Percentiles rank a stretch among this genome's conserved stretches.
phyloP scores from a whole-genome alignment of 35 echinoderm and acorn worm species.

The Eucidaris tribuloides region DNA sequence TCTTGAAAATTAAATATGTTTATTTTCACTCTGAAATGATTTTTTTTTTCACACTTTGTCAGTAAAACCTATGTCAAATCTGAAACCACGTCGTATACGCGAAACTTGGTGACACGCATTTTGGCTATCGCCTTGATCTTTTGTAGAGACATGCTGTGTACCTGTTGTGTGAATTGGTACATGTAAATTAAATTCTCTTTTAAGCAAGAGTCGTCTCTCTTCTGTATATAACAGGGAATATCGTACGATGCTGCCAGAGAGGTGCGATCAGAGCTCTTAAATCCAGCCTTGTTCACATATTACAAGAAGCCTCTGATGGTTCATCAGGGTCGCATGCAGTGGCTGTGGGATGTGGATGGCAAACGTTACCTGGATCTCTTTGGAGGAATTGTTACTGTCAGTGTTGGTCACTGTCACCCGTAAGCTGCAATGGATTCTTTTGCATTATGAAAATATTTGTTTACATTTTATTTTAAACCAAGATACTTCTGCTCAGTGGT shows the following conservation, averaged over 20 bases:
- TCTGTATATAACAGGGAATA: constrained; percentile 43
- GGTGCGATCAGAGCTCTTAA: constrained; percentile 53
- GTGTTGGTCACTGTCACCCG: constrained; percentile 98
- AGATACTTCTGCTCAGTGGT: too few relatives aligned
- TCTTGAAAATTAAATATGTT: too few relatives aligned
- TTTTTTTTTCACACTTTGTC: too few relatives aligned
- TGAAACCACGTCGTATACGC: too few relatives aligned
- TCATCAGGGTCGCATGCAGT: constrained; percentile 97
- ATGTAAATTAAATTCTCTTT: background rate
- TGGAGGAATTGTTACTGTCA: constrained; percentile 95
- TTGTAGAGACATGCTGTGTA: background rate
- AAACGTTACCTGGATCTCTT: constrained; percentile 93
- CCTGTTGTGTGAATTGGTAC: background rate
- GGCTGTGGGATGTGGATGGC: constrained; percentile 84
- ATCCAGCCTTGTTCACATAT: constrained; percentile 69
- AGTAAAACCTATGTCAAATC: too few relatives aligned
- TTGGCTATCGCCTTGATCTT: background rate
- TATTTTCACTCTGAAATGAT: too few relatives aligned
- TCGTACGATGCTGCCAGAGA: constrained; percentile 48
- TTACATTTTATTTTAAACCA: too few relatives aligned
- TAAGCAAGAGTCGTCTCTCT: background rate
- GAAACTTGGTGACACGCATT: background rate
- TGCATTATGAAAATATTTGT: too few relatives aligned
- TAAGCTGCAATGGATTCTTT: too few relatives aligned
- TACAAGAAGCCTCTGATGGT: constrained; percentile 87